Evolutionary conservation across 1,140 invertebrate species (phyloP), one percentile per base, ranked within the genome.

Genomic region (Phymorhynchus buccinoides): DNA sequence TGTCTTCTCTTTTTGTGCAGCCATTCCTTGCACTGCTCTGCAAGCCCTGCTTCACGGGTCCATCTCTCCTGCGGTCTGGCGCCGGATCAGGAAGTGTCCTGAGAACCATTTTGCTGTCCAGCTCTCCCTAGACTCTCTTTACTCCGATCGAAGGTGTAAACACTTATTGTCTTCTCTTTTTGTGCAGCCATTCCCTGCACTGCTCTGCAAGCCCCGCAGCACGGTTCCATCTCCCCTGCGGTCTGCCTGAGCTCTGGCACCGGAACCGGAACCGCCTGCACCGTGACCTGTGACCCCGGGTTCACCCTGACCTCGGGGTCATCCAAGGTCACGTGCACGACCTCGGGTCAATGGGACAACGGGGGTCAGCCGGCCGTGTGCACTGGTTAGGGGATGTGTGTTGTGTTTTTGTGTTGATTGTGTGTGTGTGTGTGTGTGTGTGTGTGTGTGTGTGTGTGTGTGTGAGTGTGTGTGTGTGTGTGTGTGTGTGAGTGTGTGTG

Each of bases 221-320:
- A 27, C 68, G 68, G 68, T 9, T 71, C 68, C 9, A 71, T 71
- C 68, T 32, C 12, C 68, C 68, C 68, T 27, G 37, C 12, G n/a
- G 12, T 35, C 9, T 71, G 68, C 9, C 68, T 71, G 9, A 14
- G 7, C 14, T 44, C 75, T 7, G 32, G 32, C 32, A n/a, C 75
- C 6, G 39, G 22, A 66, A 68, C 83, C 18, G 89, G 89, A 7
- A 81, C 75, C 2, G 62, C 79, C 37, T 90, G 89, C 75, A 87
- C 83, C 18, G 85, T 89, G 0, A 62, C 85, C 1, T 90, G 89
- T 87, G 87, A 87, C 35, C 39, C 85, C 37, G 89, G 89, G 30
- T 90, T 86, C 80, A 42, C 42, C 1, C 68, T 89, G 35, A 82
- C 85, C 66, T 88, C 86, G 9, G 73, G 30, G 0, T 73, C 37